Conservation (phyloP, 2,113 vertebrate species). For the Heterotis niloticus region DNA sequence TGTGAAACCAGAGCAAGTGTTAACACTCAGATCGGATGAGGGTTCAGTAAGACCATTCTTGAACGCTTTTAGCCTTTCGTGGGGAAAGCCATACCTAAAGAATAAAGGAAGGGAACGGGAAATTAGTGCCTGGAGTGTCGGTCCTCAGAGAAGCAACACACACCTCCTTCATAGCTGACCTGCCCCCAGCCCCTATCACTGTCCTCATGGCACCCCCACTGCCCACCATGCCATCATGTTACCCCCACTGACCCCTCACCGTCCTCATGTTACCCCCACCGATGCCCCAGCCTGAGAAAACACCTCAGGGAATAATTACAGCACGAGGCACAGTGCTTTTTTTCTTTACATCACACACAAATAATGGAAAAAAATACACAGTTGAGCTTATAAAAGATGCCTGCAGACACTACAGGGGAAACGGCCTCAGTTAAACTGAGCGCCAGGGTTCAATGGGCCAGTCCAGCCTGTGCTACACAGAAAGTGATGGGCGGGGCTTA, state of each 20-base stretch:
- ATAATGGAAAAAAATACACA: slow-evolving; percentile 34
- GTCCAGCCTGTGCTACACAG: slow-evolving; percentile 38
- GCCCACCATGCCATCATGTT: slow-evolving; percentile 38
- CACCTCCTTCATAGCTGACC: slow-evolving; percentile 21
- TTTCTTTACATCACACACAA: slow-evolving; percentile 43
- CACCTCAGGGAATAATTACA: slow-evolving; percentile 35
- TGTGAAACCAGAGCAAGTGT: slow-evolving; percentile 82
- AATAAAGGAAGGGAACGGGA: slow-evolving; percentile 84
- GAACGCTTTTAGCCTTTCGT: slow-evolving; percentile 85
- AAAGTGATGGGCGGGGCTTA: slow-evolving; percentile 19
- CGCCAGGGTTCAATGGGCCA: slow-evolving; percentile 29
- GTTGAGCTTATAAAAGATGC: slow-evolving; percentile 22
- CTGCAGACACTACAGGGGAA: slow-evolving; percentile 30
- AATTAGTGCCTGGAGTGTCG: slow-evolving; percentile 71
- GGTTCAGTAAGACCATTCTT: slow-evolving; percentile 84
- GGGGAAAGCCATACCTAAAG: slow-evolving; percentile 90
- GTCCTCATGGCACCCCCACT: slow-evolving; percentile 32
- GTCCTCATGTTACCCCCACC: slow-evolving; percentile 43
- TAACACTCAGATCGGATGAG: slow-evolving; percentile 84
- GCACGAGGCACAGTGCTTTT: slow-evolving; percentile 47
- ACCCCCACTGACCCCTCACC: slow-evolving; percentile 30
- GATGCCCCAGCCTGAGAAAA: slow-evolving; percentile 23
- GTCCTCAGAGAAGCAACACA: slow-evolving; percentile 34
- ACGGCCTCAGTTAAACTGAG: slow-evolving; percentile 19
- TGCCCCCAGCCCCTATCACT: slow-evolving; percentile 9